Conservation (phyloP, 2,888 invertebrate genomes). For the Andrena flavipes region DNA sequence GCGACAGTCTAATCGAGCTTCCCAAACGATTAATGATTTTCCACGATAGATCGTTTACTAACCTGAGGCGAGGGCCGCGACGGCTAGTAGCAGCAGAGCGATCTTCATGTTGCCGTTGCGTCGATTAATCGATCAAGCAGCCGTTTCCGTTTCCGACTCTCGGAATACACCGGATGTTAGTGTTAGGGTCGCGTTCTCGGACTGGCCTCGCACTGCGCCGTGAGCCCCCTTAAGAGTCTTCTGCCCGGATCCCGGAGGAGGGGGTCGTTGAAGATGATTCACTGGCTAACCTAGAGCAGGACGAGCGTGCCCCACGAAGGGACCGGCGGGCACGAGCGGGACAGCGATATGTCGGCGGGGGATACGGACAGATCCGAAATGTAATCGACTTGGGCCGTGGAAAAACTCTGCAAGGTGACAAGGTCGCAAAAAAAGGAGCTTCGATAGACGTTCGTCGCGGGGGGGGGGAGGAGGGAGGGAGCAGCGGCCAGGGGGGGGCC, state of each 20-base stretch:
- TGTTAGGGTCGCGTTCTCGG: conserved; percentile 84
- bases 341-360: conserved; percentile 27
- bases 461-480: conserved; percentile 7
- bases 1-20: neutral
- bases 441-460: conserved; percentile 26
- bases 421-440: conserved; percentile 38
- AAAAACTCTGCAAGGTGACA: conserved; percentile 60
- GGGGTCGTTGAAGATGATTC: conserved; percentile 82
- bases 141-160: conserved; percentile 81
- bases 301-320: conserved; percentile 63
- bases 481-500: too few relatives aligned
- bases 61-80: conserved; percentile 87
- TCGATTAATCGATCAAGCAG: conserved; percentile 74
- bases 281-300: conserved; percentile 75
- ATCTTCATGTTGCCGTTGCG: conserved; percentile 85
- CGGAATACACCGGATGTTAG: conserved; percentile 82
- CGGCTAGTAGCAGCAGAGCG: conserved; percentile 86
- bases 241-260: conserved; percentile 79
- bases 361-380: conserved; percentile 60
- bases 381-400: conserved; percentile 54
- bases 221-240: conserved; percentile 84
- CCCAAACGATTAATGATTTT: neutral
- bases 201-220: conserved; percentile 83
- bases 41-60: conserved; percentile 76
- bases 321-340: conserved; percentile 48